phyloP scores from a whole-genome alignment of 2,113 vertebrate genomes.

The Tragelaphus imberbis region DNA sequence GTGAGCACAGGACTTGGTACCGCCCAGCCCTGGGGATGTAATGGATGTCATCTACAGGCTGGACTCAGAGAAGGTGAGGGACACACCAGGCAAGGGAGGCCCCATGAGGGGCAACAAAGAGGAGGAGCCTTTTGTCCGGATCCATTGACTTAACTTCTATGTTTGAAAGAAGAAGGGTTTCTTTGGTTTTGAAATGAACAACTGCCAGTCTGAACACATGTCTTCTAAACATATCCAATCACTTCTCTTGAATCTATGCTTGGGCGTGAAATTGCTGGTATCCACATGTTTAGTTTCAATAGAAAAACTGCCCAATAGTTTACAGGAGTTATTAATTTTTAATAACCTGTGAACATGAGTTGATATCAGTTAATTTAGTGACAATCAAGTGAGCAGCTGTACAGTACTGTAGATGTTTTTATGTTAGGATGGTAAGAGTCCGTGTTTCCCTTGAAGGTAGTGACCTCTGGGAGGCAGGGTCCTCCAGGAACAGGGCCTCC shows the following conservation, averaged over 20 bases:
- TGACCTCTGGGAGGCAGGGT: neutral
- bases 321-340: neutral
- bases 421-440: neutral
- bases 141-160: neutral
- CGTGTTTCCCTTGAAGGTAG: neutral
- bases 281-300: neutral
- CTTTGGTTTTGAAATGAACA: neutral
- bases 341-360: neutral
- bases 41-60: neutral
- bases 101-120: neutral
- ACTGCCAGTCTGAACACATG: neutral
- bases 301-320: neutral
- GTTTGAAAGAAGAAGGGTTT: neutral
- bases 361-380: neutral
- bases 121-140: fast-evolving
- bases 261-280: neutral
- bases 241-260: neutral
- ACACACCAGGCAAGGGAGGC: neutral
- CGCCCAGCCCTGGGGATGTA: neutral
- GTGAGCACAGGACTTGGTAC: neutral
- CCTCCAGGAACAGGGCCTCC: neutral
- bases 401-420: neutral
- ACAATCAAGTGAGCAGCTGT: neutral
- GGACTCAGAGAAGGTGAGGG: neutral
- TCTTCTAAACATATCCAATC: neutral